These are phyloP conservation scores for Polydrusus tereticollis DNA, from an alignment of 2,888 invertebrate species.

Conservation along the genomic window DNA sequence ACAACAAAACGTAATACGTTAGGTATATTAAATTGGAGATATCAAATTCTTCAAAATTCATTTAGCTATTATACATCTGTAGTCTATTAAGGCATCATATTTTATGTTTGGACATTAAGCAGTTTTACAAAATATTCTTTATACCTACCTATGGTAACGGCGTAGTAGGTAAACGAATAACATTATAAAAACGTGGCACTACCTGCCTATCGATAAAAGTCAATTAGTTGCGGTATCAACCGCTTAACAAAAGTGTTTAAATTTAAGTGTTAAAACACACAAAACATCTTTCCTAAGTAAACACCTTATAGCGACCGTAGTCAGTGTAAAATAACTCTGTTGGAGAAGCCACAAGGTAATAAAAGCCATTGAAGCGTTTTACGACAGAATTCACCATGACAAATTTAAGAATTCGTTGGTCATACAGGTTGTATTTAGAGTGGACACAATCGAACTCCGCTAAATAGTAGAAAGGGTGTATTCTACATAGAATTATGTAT, in stretches of 20 bases:
- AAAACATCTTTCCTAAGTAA: constrained; percentile 45
- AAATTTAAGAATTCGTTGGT: constrained; percentile 47
- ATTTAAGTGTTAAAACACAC: constrained; percentile 49
- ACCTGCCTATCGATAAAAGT: constrained; percentile 36
- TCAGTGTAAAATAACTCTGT: constrained; percentile 38
- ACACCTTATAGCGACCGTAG: constrained; percentile 38
- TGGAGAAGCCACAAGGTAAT: constrained; percentile 50
- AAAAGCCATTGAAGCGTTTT: constrained; percentile 53
- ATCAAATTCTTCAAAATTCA: no score
- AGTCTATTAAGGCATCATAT: no score
- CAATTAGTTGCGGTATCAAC: constrained; percentile 33
- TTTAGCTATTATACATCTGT: no score
- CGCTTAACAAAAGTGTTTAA: constrained; percentile 39
- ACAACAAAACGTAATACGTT: no score
- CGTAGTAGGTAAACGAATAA: neutral
- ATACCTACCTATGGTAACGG: no score
- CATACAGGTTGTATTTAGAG: constrained; percentile 16
- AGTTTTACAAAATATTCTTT: no score
- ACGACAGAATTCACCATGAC: constrained; percentile 52
- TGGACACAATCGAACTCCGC: neutral
- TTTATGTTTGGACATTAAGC: no score
- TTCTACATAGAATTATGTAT: neutral
- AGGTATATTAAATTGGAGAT: no score
- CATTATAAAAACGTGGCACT: neutral
- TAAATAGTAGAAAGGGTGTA: neutral